phyloP scores from a whole-genome alignment of 1,140 invertebrate genomes.

The Anastatus disparis region DNA sequence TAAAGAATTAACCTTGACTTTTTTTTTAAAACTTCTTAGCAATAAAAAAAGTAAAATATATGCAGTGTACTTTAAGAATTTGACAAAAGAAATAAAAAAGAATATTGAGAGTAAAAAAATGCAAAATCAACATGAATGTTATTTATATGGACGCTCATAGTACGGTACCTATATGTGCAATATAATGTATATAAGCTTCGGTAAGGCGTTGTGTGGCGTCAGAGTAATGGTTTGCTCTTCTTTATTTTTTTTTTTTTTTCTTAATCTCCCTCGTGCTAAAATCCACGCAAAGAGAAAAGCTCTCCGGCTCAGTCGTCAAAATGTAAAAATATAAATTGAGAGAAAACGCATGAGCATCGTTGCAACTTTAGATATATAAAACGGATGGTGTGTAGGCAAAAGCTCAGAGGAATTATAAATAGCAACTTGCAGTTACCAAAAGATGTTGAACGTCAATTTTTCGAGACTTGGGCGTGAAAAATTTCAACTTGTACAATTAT shows the following conservation, averaged over 20 bases:
- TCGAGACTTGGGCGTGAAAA: slow-evolving; percentile 1
- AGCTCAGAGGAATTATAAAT: slow-evolving; percentile 17
- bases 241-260: background rate
- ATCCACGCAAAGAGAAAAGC: background rate
- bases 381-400: background rate
- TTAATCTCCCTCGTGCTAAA: background rate
- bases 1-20: too few species aligned
- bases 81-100: slow-evolving; percentile 20
- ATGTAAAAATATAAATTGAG: slow-evolving; percentile 34
- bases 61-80: too few species aligned
- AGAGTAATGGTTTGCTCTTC: slow-evolving; percentile 12
- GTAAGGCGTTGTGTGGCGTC: slow-evolving; percentile 40
- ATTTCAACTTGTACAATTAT: too few species aligned
- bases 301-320: background rate
- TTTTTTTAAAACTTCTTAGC: too few species aligned
- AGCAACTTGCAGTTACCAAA: background rate
- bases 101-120: slow-evolving; percentile 2
- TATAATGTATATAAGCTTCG: slow-evolving; percentile 46
- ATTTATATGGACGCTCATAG: slow-evolving; percentile 25
- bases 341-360: slow-evolving; percentile 34
- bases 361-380: background rate
- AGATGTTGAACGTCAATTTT: too few species aligned
- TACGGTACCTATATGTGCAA: background rate
- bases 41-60: too few species aligned
- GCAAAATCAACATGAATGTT: slow-evolving; percentile 23